Evolutionary conservation across 2,888 invertebrate species (phyloP), one percentile per base, ranked within the genome.

Genomic region (Timema cristinae): DNA sequence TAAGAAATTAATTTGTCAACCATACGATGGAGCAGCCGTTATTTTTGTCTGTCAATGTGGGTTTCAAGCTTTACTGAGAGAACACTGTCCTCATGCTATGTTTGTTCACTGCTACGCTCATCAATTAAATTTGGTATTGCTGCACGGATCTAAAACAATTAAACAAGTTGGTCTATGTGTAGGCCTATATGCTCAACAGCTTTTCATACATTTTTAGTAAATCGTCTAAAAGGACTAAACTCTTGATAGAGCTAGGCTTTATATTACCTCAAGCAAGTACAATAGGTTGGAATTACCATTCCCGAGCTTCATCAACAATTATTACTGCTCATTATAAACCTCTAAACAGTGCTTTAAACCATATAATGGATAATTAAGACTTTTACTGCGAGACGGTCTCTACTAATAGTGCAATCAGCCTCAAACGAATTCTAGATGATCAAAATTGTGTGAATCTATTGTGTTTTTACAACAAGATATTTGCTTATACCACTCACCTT

Each of bases 71-170:
- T 10, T 16, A 10, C 2, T 66, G 10, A 66, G 4, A 15, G 13
- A 61, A 32, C 10, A 15, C 10, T 61, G 10, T 61, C 61, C 4
- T 61, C 2, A 2, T 48, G 66, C 48, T 16, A 16, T 66, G 9
- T 66, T 32, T 15, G 47, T 66, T 13, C 66, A 66, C 49, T 66
- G 66, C 7, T 66, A 66, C n/a, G 66, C 50, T 10, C 7, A 66
- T 66, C 6, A 66, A 48, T 47, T 66, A 9, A 66, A 66, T 66
- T 5, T 66, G 9, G 66, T 66, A 11, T 16, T 15, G 10, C 49
- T 32, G 13, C 7, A 66, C 13, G n/a, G 11, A 6, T 48, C 49
- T 32, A 66, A 66, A 66, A 50, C 2, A 32, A 32, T 32, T 32
- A 32, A 32, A 32, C 32, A 32, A 32, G 32, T 32, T 32, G 2